These are phyloP conservation scores for Takifugu bimaculatus DNA, from an alignment of 2,113 vertebrate species.

Conservation along the genomic window DNA sequence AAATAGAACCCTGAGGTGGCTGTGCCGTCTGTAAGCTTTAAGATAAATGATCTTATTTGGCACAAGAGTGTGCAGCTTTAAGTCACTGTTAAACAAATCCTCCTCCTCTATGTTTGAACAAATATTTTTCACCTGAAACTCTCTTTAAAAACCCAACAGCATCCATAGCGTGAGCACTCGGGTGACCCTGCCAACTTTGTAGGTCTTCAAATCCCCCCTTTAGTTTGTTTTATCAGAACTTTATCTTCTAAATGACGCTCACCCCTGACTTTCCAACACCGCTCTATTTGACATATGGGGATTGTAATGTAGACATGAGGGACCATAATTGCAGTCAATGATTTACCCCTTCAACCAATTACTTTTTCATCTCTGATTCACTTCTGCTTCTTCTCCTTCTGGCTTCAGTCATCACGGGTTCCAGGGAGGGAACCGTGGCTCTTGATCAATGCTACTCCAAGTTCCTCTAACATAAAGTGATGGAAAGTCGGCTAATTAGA, in stretches of 20 bases:
- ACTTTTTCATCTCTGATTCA: constrained; percentile 21
- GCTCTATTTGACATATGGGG: constrained; percentile 17
- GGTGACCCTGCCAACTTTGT: too few species aligned
- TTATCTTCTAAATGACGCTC: constrained; percentile 4
- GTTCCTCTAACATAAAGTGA: constrained; percentile 30
- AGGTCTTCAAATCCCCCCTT: too few species aligned
- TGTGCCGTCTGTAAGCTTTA: too few species aligned
- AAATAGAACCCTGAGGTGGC: too few species aligned
- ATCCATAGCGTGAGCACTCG: too few species aligned
- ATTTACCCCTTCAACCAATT: constrained; percentile 46
- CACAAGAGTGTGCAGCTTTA: too few species aligned
- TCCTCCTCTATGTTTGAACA: too few species aligned
- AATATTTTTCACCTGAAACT: too few species aligned
- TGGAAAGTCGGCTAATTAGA: constrained; percentile 40
- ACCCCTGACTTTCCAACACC: constrained; percentile 10
- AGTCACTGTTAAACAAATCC: too few species aligned
- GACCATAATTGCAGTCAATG: constrained; percentile 36
- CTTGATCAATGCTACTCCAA: constrained; percentile 33
- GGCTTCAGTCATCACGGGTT: constrained; percentile 25
- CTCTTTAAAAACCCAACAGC: too few species aligned
- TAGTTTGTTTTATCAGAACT: neutral
- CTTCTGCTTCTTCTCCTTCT: constrained; percentile 16
- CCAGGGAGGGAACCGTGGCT: constrained; percentile 20
- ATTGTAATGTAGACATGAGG: constrained; percentile 38
- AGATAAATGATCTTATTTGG: too few species aligned